Evolutionary conservation across 2,113 vertebrate species (phyloP).

Genomic region (Brienomyrus brachyistius): DNA sequence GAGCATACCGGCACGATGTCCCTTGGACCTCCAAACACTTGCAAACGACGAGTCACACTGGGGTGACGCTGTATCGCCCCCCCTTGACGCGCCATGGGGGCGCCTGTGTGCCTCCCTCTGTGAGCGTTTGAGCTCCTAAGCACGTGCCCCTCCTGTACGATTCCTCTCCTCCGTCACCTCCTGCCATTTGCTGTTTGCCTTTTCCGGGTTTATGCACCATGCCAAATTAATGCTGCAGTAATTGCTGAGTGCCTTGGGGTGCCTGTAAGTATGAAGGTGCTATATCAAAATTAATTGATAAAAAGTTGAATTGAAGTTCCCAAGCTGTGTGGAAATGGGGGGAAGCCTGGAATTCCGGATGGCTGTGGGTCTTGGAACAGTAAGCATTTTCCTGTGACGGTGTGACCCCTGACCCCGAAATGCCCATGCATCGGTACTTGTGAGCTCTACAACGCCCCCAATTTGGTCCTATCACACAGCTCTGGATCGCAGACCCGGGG

Average conservation of each 20-base stretch:
- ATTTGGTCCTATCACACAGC: not conserved
- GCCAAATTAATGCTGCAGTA: not conserved
- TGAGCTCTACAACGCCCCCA: not conserved
- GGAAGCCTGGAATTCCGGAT: not conserved
- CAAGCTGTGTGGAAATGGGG: not conserved
- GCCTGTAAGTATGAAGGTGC: not conserved
- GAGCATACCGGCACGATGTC: not conserved
- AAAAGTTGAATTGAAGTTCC: not conserved
- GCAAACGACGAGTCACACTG: not conserved
- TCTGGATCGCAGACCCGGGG: not conserved
- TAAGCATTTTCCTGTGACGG: not conserved
- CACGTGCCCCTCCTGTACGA: not conserved
- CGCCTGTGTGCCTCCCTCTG: not conserved
- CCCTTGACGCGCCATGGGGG: not conserved
- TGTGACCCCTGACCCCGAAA: not conserved
- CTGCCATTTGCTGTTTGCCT: not conserved
- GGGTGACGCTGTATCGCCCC: not conserved
- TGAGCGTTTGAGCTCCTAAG: not conserved
- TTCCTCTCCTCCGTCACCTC: not conserved
- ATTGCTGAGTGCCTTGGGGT: not conserved
- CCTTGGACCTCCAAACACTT: not conserved
- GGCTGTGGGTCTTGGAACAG: not conserved
- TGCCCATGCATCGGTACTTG: not conserved
- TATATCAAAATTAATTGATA: not conserved
- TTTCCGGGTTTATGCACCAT: not conserved